phyloP scores from a whole-genome alignment of 2,797 vertebrate genomes.

The Hypotaenidia okinawae region DNA sequence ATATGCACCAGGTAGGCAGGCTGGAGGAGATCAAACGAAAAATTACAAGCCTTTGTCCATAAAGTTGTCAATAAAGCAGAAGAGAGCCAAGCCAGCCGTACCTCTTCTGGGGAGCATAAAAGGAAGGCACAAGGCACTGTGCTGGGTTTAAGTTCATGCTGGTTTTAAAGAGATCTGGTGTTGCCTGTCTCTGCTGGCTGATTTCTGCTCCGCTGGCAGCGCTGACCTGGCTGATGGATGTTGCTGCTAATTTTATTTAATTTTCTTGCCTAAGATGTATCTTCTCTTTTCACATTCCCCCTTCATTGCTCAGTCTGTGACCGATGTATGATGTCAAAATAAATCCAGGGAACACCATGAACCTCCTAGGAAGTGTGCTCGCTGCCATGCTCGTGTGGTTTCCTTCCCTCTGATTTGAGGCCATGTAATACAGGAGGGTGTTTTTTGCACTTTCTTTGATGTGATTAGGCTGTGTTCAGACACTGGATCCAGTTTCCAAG shows the following conservation, averaged over 20 bases:
- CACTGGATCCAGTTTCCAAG: slow-evolving; percentile 25
- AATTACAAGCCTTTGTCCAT: slow-evolving; percentile 13
- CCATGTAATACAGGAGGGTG: background rate
- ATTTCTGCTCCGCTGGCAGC: background rate
- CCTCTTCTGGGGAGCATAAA: background rate
- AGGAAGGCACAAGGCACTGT: background rate
- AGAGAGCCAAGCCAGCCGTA: background rate
- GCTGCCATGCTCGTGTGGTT: background rate
- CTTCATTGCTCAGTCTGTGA: background rate
- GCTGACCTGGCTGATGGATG: background rate
- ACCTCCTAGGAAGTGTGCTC: background rate
- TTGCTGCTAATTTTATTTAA: slow-evolving; percentile 44
- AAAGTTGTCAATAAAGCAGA: slow-evolving; percentile 25
- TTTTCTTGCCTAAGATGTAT: slow-evolving; percentile 30
- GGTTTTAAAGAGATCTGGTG: background rate
- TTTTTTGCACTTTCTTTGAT: slow-evolving; percentile 8
- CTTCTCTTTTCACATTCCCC: background rate
- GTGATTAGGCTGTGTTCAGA: slow-evolving; percentile 10
- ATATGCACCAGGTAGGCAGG: background rate
- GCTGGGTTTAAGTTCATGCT: background rate
- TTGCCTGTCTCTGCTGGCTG: slow-evolving; percentile 5
- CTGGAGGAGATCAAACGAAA: slow-evolving; percentile 48
- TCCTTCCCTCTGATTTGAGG: background rate
- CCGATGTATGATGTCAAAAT: slow-evolving; percentile 6
- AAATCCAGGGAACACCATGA: slow-evolving; percentile 28